Evolutionary conservation across 1,140 invertebrate species (phyloP).

Genomic region (Lepidotrigona ventralis): DNA sequence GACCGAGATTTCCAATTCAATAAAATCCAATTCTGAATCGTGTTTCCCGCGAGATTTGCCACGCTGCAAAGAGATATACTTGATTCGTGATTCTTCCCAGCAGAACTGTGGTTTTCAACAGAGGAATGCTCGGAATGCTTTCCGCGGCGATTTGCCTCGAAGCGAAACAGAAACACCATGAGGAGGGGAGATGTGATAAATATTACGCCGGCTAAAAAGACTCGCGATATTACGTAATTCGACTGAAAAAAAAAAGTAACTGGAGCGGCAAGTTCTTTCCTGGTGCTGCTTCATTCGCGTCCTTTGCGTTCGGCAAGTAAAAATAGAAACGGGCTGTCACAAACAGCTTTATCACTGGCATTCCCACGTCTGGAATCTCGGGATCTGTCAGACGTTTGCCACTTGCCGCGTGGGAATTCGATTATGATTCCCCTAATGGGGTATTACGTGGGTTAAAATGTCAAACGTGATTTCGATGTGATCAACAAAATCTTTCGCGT

Average conservation of each 20-base stretch:
- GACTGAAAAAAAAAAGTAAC: slow-evolving; percentile 16
- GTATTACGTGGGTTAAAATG: too few species aligned
- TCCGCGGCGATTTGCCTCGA: not conserved
- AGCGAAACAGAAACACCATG: not conserved
- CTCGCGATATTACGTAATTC: slow-evolving; percentile 36
- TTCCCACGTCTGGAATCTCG: slow-evolving; percentile 20
- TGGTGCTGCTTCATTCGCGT: slow-evolving; percentile 4
- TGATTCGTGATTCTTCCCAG: not conserved
- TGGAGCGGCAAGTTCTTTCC: slow-evolving; percentile 35
- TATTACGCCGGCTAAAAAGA: slow-evolving; percentile 4
- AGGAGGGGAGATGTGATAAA: slow-evolving; percentile 18
- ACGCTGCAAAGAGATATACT: not conserved
- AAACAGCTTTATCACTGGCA: slow-evolving; percentile 30
- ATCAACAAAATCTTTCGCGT: too few species aligned
- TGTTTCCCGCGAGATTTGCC: not conserved
- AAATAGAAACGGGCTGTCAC: slow-evolving; percentile 41
- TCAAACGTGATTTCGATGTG: too few species aligned
- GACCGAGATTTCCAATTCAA: not conserved
- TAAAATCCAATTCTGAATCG: not conserved
- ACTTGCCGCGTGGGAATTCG: slow-evolving; percentile 9
- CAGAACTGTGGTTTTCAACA: not conserved
- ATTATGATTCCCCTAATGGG: not conserved
- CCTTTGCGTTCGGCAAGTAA: slow-evolving; percentile 12
- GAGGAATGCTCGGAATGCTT: not conserved
- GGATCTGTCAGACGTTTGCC: slow-evolving; percentile 22